Conservation (phyloP, 2,113 vertebrate species). For the Apodemus speciosus region DNA sequence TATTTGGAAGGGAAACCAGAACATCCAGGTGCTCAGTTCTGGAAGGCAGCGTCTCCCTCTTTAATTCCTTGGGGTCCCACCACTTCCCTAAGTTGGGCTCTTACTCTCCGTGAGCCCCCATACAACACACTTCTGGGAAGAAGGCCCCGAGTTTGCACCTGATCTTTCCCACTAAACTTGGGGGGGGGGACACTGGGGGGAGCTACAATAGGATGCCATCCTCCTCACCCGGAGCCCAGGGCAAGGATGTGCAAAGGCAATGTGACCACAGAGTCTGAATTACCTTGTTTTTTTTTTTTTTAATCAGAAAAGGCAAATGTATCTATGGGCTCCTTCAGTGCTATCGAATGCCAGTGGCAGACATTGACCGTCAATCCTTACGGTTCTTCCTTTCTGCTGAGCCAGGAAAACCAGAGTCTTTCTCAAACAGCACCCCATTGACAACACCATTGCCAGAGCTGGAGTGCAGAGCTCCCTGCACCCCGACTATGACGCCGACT, state of each 20-base stretch:
- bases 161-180: background rate
- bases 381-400: background rate
- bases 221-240: background rate
- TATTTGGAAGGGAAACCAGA: background rate
- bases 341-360: background rate
- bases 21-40: background rate
- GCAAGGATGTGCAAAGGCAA: background rate
- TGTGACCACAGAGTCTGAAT: background rate
- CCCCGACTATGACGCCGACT: background rate
- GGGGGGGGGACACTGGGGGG: background rate
- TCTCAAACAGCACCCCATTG: background rate
- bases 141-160: background rate
- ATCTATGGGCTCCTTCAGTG: rapidly evolving
- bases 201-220: no score
- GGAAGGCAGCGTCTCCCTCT: background rate
- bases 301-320: background rate
- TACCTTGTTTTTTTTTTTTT: background rate
- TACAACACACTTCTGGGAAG: background rate
- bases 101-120: background rate
- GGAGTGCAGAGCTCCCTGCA: background rate
- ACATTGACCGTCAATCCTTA: background rate
- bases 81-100: background rate
- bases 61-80: background rate
- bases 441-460: background rate
- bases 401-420: background rate